Evolutionary conservation across 1,140 invertebrate genomes (phyloP).

Genomic region (Andrena cerasifolii): DNA sequence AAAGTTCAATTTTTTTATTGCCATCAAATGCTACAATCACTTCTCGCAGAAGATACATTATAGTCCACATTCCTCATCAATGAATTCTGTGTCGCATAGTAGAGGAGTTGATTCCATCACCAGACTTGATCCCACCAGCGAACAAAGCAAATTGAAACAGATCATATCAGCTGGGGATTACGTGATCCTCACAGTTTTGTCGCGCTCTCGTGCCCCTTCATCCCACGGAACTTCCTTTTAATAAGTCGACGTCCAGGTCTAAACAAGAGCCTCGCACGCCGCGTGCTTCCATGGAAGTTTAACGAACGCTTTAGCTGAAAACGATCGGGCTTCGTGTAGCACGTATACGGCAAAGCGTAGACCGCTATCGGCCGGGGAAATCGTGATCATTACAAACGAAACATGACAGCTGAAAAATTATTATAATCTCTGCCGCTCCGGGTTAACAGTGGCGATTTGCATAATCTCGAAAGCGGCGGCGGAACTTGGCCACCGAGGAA

Average conservation of each 20-base stretch:
- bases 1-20: too few species aligned
- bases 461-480: constrained; percentile 54
- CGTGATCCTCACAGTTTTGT: constrained; percentile 27
- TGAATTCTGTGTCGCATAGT: too few species aligned
- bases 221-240: constrained; percentile 7
- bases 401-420: constrained; percentile 46
- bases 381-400: constrained; percentile 45
- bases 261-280: not conserved
- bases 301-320: constrained; percentile 18
- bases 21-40: too few species aligned
- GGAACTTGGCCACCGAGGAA: constrained; percentile 53
- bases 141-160: not conserved
- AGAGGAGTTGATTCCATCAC: too few species aligned
- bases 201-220: constrained; percentile 3
- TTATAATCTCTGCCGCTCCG: constrained; percentile 33
- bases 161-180: constrained; percentile 9
- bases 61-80: too few species aligned
- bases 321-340: constrained; percentile 28
- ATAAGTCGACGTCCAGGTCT: not conserved
- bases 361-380: constrained; percentile 26
- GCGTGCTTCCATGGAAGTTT: not conserved
- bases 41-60: too few species aligned
- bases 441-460: constrained; percentile 47
- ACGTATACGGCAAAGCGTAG: not conserved
- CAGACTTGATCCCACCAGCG: too few species aligned